A percentile compares a stretch with the other conserved stretches of the same genome.
These are phyloP conservation scores for Acleris sparsana DNA, from an alignment of 2,888 invertebrate species.

Conservation along the genomic window DNA sequence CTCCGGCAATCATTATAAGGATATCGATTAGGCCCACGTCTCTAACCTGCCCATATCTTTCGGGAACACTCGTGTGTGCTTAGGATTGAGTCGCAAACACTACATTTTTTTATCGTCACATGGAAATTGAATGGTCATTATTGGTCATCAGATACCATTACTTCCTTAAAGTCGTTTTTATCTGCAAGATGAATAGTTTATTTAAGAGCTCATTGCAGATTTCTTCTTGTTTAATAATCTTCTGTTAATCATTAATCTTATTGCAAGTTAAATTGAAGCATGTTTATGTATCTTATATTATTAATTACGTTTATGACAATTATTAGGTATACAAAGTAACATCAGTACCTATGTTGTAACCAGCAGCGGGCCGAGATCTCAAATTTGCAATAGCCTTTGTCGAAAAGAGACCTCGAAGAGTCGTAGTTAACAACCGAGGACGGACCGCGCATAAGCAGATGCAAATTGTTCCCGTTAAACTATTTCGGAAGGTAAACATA, in stretches of 20 bases:
- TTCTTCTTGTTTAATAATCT: too few relatives aligned
- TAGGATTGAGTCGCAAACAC: conserved; percentile 57
- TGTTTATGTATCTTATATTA: neutral
- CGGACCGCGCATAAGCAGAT: conserved; percentile 80
- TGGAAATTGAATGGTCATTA: conserved; percentile 23
- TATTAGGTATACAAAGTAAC: conserved; percentile 7
- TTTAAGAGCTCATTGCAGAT: too few relatives aligned
- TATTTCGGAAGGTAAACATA: conserved; percentile 83
- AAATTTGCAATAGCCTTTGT: conserved; percentile 45
- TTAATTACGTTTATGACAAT: neutral
- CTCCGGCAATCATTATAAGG: conserved; percentile 84
- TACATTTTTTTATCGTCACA: conserved; percentile 40
- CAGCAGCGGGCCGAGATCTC: conserved; percentile 24
- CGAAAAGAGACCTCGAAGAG: conserved; percentile 56
- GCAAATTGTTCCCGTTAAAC: conserved; percentile 83
- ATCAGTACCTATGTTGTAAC: conserved; percentile 22
- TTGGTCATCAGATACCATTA: conserved; percentile 1
- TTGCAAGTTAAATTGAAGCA: too few relatives aligned
- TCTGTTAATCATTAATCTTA: too few relatives aligned
- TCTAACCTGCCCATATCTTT: conserved; percentile 81
- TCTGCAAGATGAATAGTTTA: too few relatives aligned
- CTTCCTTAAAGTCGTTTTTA: neutral
- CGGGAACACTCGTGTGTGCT: conserved; percentile 71
- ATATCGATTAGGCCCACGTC: conserved; percentile 83
- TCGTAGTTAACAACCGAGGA: conserved; percentile 79